Conservation (phyloP, 2,113 vertebrate genomes). For the Mastomys coucha region DNA sequence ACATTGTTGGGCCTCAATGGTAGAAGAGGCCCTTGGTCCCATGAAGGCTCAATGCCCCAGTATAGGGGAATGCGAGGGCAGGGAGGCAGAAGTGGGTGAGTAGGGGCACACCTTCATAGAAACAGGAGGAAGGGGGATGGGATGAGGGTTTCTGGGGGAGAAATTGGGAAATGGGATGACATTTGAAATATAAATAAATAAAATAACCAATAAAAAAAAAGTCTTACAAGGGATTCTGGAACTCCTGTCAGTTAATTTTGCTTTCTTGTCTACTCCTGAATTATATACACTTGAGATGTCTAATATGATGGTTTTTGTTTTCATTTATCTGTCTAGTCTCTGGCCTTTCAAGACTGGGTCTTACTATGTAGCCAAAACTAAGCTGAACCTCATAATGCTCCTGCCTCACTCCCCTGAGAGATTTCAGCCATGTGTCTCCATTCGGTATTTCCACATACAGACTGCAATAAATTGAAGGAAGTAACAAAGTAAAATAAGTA, state of each 20-base stretch:
- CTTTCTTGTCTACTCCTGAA: not conserved
- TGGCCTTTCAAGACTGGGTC: not conserved
- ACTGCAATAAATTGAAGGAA: not conserved
- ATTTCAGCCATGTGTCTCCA: not conserved
- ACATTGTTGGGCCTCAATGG: too few species aligned
- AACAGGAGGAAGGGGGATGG: too few species aligned
- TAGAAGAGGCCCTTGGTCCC: too few species aligned
- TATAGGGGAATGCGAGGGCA: too few species aligned
- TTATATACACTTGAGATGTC: not conserved
- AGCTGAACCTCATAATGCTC: not conserved
- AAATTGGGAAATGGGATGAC: too few species aligned
- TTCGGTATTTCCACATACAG: not conserved
- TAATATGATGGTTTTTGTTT: not conserved
- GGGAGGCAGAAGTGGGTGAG: too few species aligned
- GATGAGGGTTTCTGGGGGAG: too few species aligned
- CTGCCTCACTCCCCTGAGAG: not conserved
- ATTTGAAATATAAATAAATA: too few species aligned
- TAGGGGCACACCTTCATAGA: too few species aligned
- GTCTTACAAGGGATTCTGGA: not conserved
- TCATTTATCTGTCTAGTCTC: not conserved
- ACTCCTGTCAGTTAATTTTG: not conserved
- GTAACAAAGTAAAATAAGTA: too few species aligned
- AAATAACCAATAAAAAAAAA: too few species aligned
- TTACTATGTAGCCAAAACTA: not conserved
- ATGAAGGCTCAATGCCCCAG: too few species aligned